Evolutionary conservation across 2,797 vertebrate genomes (phyloP), one percentile per base, ranked within the genome.

Genomic region (Channa striata): DNA sequence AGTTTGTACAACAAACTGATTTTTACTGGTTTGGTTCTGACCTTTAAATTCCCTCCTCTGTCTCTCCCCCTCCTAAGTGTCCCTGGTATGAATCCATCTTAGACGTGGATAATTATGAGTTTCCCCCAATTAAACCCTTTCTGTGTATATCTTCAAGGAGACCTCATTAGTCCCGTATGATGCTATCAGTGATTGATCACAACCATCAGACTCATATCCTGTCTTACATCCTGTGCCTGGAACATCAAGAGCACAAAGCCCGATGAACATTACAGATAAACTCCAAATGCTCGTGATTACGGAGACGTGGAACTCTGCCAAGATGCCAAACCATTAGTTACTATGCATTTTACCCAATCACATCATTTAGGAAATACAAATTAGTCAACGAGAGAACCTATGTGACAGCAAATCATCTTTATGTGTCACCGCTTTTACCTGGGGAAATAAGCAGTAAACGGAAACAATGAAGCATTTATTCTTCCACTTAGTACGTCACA

Each of bases 191-290:
- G 80, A 85, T 84, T 83, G 81, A 88, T 90, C 71, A 44, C 62
- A 60, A 52, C 80, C 77, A 57, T 81, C 83, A 64, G 77, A 68
- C 78, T 85, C 80, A 66, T 75, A 86, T 91, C 87, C 84, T 74
- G 67, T 43, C 82, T 77, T 64, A 3, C 21, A 79, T 89, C 86
- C 86, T 83, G 71, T 63, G 20, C 62, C 79, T 77, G 34, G 76
- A 87, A 82, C 75, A 86, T 80, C 59, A 58, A 66, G 63, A 61
- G 79, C 65, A 36, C 69, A 30, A 23, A 60, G 69, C 61, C 69
- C 16, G 88, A 93, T 89, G 74, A 90, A 79, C 81, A 67, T 33
- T 62, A 5, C 74, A 51, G 89, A 89, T 87, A 83, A 82, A 83
- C 34, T 49, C 77, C 72, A 63, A 80, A 73, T 70, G 59, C 77